Evolutionary conservation across 30 jellyfish, hydroid and myxozoan species (phyloP), one percentile per base, ranked within the genome.

Genomic region (Aurelia coerulea): DNA sequence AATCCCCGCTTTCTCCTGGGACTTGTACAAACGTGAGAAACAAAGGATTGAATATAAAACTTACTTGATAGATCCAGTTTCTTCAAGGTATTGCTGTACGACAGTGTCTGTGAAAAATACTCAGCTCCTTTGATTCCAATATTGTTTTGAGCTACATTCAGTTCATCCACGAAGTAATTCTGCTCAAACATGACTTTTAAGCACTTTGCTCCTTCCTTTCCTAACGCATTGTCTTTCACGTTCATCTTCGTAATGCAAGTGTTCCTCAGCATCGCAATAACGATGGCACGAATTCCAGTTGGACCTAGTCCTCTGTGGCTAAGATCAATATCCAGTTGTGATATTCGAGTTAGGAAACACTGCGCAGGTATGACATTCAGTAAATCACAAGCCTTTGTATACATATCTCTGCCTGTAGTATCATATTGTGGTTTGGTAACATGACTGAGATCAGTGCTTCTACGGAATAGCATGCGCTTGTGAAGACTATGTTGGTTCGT

Each of bases 271-370:
- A 79, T 74, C 3, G 89, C 89, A 18, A 79, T 79, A 7, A 79
- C 68, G 16, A 67, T 52, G 70, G 89, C 89, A 7, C 80, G 89
- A 34, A 79, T 75, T 12, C 80, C 89, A 12, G 62, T 54, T 13
- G 89, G 74, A 15, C 89, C 80, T 23, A 79, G 73, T 32, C 89
- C 74, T 29, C 89, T 79, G 67, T 79, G 89, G 31, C 89, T 53
- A 5, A 79, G 75, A 46, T 63, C 78, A 46, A 79, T 49, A 63
- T 79, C 80, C 10, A 65, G 58, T 6, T 79, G 81, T 1, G 89
- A 65, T n/a, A 79, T 64, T 8, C 59, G 39, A 70, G 74, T 63
- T 23, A 79, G 54, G 73, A 79, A 79, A 35, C 46, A 56, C 46
- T 65, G 89, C 31, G 80, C 89, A 32, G 89, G 89, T 17, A 69